Conservation (phyloP, 2,888 invertebrate species). For the Neoaliturus tenellus region DNA sequence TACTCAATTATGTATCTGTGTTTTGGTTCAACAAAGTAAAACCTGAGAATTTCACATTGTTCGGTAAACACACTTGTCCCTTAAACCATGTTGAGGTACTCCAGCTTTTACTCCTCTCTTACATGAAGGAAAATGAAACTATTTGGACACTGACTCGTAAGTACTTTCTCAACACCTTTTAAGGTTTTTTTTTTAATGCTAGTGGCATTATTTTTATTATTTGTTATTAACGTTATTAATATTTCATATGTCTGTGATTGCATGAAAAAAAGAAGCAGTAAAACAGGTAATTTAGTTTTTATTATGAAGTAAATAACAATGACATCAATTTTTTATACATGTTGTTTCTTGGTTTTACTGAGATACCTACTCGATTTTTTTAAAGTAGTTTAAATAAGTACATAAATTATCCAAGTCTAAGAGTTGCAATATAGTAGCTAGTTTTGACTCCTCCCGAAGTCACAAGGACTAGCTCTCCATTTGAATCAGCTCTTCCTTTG, state of each 20-base stretch:
- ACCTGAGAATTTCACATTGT: neutral
- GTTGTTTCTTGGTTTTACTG: no score
- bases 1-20: neutral
- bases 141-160: neutral
- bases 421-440: no score
- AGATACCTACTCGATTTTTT: no score
- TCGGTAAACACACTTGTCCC: neutral
- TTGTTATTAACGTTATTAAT: neutral
- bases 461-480: no score
- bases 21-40: slow-evolving; percentile 10
- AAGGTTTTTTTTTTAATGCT: neutral
- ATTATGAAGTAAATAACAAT: neutral
- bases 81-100: neutral
- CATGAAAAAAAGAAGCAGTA: neutral
- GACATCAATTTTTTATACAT: neutral
- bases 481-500: no score
- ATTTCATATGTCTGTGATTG: neutral
- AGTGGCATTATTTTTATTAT: no score
- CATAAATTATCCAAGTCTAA: no score
- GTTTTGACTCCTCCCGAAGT: no score
- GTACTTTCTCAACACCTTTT: neutral
- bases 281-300: neutral
- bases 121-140: slow-evolving; percentile 1
- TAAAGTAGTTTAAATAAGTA: no score
- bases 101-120: neutral